Conservation (phyloP, 1,140 invertebrate genomes). For the Melipona quadrifasciata region DNA sequence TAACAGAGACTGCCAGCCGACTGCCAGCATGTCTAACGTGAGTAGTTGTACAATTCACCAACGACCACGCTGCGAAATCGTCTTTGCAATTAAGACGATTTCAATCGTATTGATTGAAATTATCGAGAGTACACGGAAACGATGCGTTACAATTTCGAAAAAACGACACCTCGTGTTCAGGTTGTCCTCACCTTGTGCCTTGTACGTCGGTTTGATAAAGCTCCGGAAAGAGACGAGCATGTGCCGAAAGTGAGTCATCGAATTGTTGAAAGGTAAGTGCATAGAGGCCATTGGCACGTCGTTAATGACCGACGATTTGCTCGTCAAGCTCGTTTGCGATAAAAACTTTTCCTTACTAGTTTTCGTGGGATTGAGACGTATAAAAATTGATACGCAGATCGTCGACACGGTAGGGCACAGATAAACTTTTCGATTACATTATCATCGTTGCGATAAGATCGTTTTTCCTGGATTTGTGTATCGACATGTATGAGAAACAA, state of each 20-base stretch:
- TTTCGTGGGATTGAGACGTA: background rate
- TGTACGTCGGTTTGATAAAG: conserved; percentile 50
- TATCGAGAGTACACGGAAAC: background rate
- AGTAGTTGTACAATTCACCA: conserved; percentile 7
- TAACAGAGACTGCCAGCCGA: conserved; percentile 18
- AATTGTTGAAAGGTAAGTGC: conserved; percentile 59
- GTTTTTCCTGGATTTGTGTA: background rate
- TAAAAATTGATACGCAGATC: conserved; percentile 40
- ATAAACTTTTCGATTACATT: conserved; percentile 9
- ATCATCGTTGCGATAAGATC: conserved; percentile 2
- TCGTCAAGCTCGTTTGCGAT: conserved; percentile 27
- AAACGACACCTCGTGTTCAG: conserved; percentile 21
- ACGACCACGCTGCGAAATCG: too few species aligned
- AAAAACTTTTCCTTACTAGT: conserved; percentile 1
- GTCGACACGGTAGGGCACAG: background rate
- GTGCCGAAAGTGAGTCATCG: conserved; percentile 70
- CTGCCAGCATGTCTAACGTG: background rate
- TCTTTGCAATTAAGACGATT: background rate
- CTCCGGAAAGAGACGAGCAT: conserved; percentile 33
- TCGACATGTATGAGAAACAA: background rate
- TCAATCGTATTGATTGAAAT: background rate
- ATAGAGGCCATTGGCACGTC: conserved; percentile 64
- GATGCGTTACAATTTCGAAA: conserved; percentile 40
- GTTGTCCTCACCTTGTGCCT: background rate
- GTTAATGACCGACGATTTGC: conserved; percentile 35